Conservation (phyloP, 2,888 invertebrate genomes). For the Rotaria magnacalcarata region DNA sequence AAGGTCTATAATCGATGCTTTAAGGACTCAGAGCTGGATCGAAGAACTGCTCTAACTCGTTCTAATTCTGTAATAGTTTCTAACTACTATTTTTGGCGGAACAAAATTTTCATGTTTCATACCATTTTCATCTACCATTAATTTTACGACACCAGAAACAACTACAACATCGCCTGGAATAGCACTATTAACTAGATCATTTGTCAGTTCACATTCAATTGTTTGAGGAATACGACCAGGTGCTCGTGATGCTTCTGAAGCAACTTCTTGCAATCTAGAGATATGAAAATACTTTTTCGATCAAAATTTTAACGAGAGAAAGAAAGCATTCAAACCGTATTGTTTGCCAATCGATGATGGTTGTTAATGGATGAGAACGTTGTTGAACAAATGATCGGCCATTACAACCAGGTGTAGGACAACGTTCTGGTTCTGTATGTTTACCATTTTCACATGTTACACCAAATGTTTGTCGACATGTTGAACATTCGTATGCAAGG, state of each 20-base stretch:
- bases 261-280: constrained; percentile 7
- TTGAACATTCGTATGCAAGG: constrained; percentile 43
- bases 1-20: too few species aligned
- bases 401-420: constrained; percentile 38
- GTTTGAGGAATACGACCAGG: constrained; percentile 72
- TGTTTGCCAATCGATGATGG: constrained; percentile 46
- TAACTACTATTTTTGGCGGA: too few species aligned
- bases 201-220: constrained; percentile 77
- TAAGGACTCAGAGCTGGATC: too few species aligned
- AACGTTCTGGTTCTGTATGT: constrained; percentile 39
- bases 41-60: too few species aligned
- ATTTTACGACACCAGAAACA: constrained; percentile 79
- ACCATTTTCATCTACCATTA: constrained; percentile 52
- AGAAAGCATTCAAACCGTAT: constrained; percentile 33
- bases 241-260: constrained; percentile 47
- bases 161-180: constrained; percentile 82
- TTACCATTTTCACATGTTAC: constrained; percentile 43
- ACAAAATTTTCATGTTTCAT: neutral
- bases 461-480: constrained; percentile 42
- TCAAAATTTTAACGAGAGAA: neutral
- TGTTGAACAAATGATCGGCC: constrained; percentile 35
- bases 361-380: constrained; percentile 40
- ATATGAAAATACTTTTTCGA: neutral
- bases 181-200: constrained; percentile 76
- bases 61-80: too few species aligned